phyloP scores from a whole-genome alignment of 2,797 vertebrate species.

The Momotus momota region DNA sequence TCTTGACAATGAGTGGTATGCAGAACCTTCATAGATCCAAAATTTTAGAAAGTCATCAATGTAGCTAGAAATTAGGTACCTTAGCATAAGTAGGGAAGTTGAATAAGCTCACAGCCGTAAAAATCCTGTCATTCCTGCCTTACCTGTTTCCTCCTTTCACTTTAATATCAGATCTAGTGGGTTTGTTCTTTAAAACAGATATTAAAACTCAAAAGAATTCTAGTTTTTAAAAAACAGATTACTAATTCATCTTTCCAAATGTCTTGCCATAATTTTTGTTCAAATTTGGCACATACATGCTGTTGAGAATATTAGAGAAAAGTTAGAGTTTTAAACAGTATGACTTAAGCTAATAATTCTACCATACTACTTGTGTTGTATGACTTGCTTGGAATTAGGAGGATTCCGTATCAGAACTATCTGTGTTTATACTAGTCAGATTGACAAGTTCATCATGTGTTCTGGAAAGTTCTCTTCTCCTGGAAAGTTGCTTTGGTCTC shows the following conservation, averaged over 20 bases:
- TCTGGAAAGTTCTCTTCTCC: not conserved
- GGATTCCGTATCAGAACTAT: not conserved
- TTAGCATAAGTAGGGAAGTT: not conserved
- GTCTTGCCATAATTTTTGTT: not conserved
- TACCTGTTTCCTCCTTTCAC: conserved; percentile 6
- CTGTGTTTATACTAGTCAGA: not conserved
- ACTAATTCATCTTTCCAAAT: not conserved
- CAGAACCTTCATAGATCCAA: not conserved
- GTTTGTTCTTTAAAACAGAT: not conserved
- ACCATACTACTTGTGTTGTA: not conserved
- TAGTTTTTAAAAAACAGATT: not conserved
- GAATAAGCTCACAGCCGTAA: not conserved
- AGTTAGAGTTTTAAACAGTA: not conserved
- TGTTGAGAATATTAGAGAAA: not conserved
- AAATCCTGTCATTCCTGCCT: conserved; percentile 12
- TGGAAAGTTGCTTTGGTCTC: not conserved
- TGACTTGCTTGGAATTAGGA: not conserved
- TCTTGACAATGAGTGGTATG: not conserved
- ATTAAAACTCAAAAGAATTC: not conserved
- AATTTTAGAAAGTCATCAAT: not conserved
- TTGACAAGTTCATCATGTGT: not conserved
- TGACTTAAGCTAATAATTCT: not conserved
- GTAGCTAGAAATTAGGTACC: not conserved
- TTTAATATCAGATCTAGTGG: not conserved
- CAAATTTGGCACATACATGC: not conserved